Evolutionary conservation across 2,888 invertebrate species (phyloP).

Genomic region (Adineta ricciae): DNA sequence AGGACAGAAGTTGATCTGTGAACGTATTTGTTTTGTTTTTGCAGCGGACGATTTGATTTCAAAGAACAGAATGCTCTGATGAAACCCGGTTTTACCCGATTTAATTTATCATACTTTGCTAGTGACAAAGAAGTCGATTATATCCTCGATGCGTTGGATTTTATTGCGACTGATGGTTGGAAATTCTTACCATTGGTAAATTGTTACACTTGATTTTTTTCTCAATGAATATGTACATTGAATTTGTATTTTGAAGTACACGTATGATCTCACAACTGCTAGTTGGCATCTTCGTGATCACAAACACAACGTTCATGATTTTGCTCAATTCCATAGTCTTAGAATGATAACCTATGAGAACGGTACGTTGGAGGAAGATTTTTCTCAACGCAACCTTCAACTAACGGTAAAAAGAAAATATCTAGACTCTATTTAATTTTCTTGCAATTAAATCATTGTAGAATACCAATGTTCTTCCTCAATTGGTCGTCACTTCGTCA

Average conservation of each 20-base stretch:
- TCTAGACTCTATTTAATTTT: not conserved
- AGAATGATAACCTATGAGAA: not conserved
- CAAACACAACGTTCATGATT: not conserved
- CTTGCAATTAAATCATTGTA: too few species aligned
- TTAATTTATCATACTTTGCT: conserved; percentile 26
- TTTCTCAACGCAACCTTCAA: too few species aligned
- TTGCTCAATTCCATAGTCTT: not conserved
- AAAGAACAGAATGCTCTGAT: not conserved
- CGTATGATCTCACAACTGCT: not conserved
- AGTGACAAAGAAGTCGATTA: conserved; percentile 30
- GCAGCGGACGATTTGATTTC: too few species aligned
- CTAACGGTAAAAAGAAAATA: not conserved
- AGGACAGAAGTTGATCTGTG: too few species aligned
- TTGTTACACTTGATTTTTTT: too few species aligned
- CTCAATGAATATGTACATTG: not conserved
- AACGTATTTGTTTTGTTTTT: too few species aligned
- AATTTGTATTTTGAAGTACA: not conserved
- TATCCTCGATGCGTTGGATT: conserved; percentile 27
- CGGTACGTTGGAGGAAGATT: not conserved
- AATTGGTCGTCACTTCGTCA: not conserved
- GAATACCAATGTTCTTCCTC: not conserved
- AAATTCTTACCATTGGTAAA: conserved; percentile 20
- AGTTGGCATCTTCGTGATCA: not conserved
- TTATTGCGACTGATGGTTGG: conserved; percentile 30
- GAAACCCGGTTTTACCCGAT: conserved; percentile 27